Percentiles rank a stretch among this genome's conserved stretches.
Evolutionary conservation across 2,888 invertebrate genomes (phyloP).

Genomic region (Plebejus argus): DNA sequence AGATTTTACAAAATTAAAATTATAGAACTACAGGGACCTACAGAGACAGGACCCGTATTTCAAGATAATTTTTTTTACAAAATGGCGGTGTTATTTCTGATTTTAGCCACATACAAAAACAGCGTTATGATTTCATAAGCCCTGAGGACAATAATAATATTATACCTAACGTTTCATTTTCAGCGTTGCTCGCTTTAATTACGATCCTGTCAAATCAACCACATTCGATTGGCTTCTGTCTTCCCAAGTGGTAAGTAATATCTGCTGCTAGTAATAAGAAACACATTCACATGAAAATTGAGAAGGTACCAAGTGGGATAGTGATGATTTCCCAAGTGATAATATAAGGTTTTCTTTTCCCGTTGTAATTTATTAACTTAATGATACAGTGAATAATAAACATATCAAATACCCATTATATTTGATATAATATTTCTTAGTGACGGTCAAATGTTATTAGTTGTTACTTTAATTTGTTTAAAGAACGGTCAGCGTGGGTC

Average conservation of each 20-base stretch:
- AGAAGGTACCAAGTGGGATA: constrained; percentile 25
- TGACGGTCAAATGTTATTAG: too few species aligned
- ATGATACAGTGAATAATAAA: constrained; percentile 36
- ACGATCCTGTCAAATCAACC: constrained; percentile 2
- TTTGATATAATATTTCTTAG: too few species aligned
- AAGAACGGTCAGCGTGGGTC: too few species aligned
- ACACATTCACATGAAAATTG: constrained; percentile 24
- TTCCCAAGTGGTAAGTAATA: not conserved
- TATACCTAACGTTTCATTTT: not conserved
- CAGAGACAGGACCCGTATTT: too few species aligned
- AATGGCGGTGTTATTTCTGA: not conserved
- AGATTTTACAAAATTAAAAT: too few species aligned
- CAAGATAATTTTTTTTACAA: too few species aligned
- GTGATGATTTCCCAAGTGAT: constrained; percentile 47
- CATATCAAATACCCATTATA: not conserved
- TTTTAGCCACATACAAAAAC: too few species aligned
- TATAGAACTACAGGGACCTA: too few species aligned
- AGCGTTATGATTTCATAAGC: not conserved
- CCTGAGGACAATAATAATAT: not conserved
- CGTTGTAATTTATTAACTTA: constrained; percentile 58
- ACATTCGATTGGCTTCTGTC: constrained; percentile 24
- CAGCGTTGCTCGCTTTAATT: not conserved
- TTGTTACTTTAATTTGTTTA: too few species aligned
- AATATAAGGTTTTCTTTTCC: constrained; percentile 54
- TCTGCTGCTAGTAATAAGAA: not conserved